Evolutionary conservation across 2,113 vertebrate species (phyloP).

Genomic region (Sylvietta virens): DNA sequence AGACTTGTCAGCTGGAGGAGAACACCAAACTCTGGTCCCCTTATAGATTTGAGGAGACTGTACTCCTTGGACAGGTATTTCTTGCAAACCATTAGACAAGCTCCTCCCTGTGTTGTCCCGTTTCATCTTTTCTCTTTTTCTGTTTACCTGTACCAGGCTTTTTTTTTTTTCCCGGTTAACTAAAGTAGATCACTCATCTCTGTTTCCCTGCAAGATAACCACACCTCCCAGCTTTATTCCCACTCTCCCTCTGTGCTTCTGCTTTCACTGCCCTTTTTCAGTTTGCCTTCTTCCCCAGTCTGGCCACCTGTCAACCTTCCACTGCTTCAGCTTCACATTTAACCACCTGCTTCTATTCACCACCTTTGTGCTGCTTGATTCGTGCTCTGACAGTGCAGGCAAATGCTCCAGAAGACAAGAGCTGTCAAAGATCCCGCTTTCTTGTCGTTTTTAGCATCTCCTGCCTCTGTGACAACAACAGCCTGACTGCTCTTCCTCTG

Average conservation of each 20-base stretch:
- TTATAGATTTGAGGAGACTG: neutral
- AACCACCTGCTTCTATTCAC: neutral
- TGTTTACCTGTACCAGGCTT: neutral
- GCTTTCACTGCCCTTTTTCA: neutral
- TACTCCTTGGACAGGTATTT: neutral
- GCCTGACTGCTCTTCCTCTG: neutral
- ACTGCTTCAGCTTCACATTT: neutral
- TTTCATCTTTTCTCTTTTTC: neutral
- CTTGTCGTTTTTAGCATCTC: neutral
- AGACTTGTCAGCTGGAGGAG: neutral
- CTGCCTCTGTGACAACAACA: neutral
- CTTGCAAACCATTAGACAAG: neutral
- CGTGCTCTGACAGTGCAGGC: accelerated
- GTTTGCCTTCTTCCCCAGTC: neutral
- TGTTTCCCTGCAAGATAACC: neutral
- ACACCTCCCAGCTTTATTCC: neutral
- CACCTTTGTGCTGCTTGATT: neutral
- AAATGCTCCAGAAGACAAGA: neutral
- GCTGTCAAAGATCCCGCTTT: neutral
- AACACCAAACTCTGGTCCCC: neutral
- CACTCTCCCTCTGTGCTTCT: neutral
- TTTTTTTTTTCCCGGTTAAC: neutral
- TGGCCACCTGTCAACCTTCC: neutral
- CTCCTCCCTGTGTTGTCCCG: neutral
- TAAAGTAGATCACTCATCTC: neutral